Evolutionary conservation across 2,113 vertebrate species (phyloP), one percentile per base, ranked within the genome.

Genomic region (Emydura subglobosa): DNA sequence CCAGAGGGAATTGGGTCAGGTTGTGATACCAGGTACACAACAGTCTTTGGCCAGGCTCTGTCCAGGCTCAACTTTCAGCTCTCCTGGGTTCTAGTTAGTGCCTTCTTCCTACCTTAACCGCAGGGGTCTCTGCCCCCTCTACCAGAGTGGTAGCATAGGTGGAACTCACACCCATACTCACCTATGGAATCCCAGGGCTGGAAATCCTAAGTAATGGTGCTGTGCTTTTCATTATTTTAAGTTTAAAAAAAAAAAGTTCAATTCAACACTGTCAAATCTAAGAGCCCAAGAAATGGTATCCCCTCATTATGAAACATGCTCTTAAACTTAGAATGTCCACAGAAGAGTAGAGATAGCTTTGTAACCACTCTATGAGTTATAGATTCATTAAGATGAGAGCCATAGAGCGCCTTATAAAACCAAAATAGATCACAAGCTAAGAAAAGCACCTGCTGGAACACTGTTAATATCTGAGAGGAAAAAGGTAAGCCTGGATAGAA

Each of bases 401-500:
- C 1, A 57, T 34, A 1, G 79, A 92, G 95, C 84, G 83, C 92
- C 27, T 39, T 0, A 3, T 39, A 93, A 95, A 96, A 86, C 78
- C 89, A 44, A 7, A 50, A 78, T 42, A 96, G 95, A 95, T 96
- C 95, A 96, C 6, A 16, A 88, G 82, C 91, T 96, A 81, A 93
- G 95, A 80, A 96, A 94, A 94, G 95, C 95, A 95, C 86, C 74
- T 91, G 94, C 95, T 91, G 91, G 86, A 57, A 85, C 25, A 57
- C 74, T 93, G 85, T 57, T 91, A 93, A 96, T 90, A 91, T 4
- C 93, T 13, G 51, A 91, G 79, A 92, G 88, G 17, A 76, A 94
- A 95, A 84, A 65, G 94, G 96, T 93, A 97, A 95, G 97, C 95
- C 17, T 90, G 85, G 95, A 89, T 55, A 86, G 95, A 97, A 96